Conservation (phyloP, 2,113 vertebrate species). For the Uropsilus gracilis region DNA sequence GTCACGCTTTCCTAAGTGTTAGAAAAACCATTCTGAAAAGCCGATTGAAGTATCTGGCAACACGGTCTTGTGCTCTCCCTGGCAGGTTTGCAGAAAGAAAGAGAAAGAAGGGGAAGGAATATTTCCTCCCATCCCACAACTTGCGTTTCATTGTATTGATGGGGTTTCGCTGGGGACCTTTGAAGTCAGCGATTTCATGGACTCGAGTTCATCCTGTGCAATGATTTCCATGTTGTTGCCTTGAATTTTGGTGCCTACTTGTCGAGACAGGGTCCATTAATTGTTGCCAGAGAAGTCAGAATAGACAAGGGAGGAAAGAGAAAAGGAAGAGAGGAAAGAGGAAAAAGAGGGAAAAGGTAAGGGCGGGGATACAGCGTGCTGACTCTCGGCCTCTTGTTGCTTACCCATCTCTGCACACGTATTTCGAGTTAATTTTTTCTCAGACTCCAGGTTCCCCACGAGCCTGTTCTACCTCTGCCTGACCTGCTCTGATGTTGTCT, state of each 20-base stretch:
- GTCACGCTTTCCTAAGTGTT: not conserved
- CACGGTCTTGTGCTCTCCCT: not conserved
- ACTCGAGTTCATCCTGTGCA: not conserved
- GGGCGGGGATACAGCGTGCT: not conserved
- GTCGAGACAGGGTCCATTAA: not conserved
- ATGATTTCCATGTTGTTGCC: not conserved
- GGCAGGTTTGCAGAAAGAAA: not conserved
- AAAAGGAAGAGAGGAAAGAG: not conserved
- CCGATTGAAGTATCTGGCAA: not conserved
- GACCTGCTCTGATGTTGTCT: not conserved
- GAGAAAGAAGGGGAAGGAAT: not conserved
- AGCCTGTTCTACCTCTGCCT: too few species aligned
- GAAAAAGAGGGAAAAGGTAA: not conserved
- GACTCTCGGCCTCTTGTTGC: not conserved
- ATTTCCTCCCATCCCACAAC: not conserved
- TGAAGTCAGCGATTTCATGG: too few species aligned
- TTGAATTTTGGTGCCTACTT: not conserved
- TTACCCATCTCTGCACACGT: accelerated
- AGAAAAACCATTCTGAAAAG: not conserved
- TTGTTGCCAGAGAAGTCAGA: not conserved
- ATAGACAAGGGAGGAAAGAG: not conserved
- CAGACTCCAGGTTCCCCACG: too few species aligned
- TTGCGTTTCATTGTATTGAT: not conserved
- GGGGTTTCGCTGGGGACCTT: not conserved
- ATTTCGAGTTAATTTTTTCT: not conserved